Base-by-base conservation (phyloP, 2,797 vertebrate species). In the Distichodus sexfasciatus region DNA sequence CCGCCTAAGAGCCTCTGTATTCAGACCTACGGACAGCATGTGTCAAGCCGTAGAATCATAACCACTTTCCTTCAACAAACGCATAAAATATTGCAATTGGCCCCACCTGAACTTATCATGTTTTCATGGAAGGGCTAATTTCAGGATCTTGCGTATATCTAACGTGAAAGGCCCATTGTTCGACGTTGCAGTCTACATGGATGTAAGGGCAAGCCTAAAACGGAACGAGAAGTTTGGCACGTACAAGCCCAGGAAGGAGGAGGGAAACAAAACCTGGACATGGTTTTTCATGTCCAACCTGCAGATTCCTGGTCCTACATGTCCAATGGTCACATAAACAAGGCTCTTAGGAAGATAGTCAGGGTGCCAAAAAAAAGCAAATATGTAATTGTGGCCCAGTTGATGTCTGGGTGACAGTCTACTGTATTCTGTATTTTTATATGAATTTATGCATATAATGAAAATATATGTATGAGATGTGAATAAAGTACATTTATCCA, bases 361-460 rank as follows among this genome's bases (percentile, higher is more conserved):
- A 87, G 89, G 90, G 84, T 88, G 87, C 87, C 89, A 90, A 90
- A 89, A 87, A 90, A 90, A 89, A 87, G 78, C 72, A 80, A 83
- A 77, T 81, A 86, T 85, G 76, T 86, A 86, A 88, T 85, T 89
- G 82, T 85, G 86, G 72, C 86, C 87, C 79, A 35, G 87, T 80
- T 81, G 75, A 80, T 84, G 77, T 78, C 86, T 86, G 89, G 88
- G 85, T 83, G 76, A 89, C 86, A 85, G 82, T 87, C 88, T 88
- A 88, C 89, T 91, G 87, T 90, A 88, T 88, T 90, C 85, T 91
- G 89, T 91, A 91, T 90, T 92, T 90, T 92, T 91, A 87, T 92
- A 90, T 88, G 87, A 90, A 90, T 91, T 85, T 92, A 88, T 90
- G 89, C 86, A 80, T 86, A 87, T 87, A 66, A 72, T 72, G 71